phyloP scores from a whole-genome alignment of 2,888 invertebrate genomes.

The Seira ritae region DNA sequence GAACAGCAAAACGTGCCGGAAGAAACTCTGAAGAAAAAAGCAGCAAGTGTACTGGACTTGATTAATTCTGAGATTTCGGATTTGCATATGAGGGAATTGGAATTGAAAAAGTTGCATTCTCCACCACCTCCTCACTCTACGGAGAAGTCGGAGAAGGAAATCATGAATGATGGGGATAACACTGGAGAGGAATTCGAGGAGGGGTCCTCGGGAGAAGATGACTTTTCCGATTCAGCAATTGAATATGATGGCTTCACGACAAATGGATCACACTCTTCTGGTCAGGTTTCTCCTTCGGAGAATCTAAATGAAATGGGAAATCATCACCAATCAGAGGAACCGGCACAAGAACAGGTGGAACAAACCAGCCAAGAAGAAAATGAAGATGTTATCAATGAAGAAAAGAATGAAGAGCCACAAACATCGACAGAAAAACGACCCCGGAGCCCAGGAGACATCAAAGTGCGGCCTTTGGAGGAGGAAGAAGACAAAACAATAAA shows the following conservation, averaged over 20 bases:
- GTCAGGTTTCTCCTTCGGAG: slow-evolving; percentile 65
- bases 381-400: neutral
- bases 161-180: slow-evolving; percentile 9
- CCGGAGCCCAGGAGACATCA: slow-evolving; percentile 9
- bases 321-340: slow-evolving; percentile 19
- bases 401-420: neutral
- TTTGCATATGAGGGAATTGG: slow-evolving; percentile 68
- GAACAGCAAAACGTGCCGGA: slow-evolving; percentile 56
- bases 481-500: slow-evolving; percentile 62
- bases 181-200: slow-evolving; percentile 51
- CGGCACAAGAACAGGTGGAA: neutral
- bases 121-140: neutral
- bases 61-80: slow-evolving; percentile 70
- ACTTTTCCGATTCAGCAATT: slow-evolving; percentile 65
- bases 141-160: neutral
- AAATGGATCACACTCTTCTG: slow-evolving; percentile 61
- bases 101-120: slow-evolving; percentile 58
- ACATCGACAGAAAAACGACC: neutral
- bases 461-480: slow-evolving; percentile 65
- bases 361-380: neutral
- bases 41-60: slow-evolving; percentile 65
- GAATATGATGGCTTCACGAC: slow-evolving; percentile 63
- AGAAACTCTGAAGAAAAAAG: slow-evolving; percentile 63
- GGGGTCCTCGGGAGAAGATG: slow-evolving; percentile 63
- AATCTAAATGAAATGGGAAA: slow-evolving; percentile 46